phyloP scores from a whole-genome alignment of 2,888 invertebrate species.

The Cataglyphis cursor region DNA sequence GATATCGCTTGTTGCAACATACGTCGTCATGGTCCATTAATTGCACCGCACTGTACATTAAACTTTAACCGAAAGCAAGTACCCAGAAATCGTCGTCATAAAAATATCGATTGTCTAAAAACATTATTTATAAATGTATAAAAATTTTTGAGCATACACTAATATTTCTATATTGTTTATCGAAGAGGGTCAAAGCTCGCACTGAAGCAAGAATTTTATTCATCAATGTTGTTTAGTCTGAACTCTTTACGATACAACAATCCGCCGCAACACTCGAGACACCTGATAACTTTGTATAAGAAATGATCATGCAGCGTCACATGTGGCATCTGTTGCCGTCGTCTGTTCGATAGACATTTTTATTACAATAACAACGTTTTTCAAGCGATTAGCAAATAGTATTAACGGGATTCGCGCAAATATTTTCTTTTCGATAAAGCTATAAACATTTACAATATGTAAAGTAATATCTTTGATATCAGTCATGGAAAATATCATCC shows the following conservation, averaged over 20 bases:
- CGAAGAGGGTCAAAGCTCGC: background rate
- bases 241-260: constrained; percentile 2
- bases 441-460: background rate
- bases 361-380: constrained; percentile 35
- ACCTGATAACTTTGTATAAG: constrained; percentile 49
- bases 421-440: background rate
- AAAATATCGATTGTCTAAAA: background rate
- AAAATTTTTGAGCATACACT: background rate
- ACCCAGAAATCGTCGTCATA: background rate
- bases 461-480: constrained; percentile 4
- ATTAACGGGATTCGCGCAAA: constrained; percentile 26
- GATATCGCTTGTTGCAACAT: background rate
- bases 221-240: constrained; percentile 24
- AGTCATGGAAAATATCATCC: constrained; percentile 16
- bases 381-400: background rate
- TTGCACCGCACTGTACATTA: constrained; percentile 33
- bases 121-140: background rate
- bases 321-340: constrained; percentile 5
- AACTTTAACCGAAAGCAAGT: background rate
- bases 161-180: background rate
- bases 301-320: constrained; percentile 5
- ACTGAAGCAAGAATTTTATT: background rate
- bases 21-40: constrained; percentile 56
- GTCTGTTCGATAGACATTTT: constrained; percentile 21
- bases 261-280: constrained; percentile 41